Evolutionary conservation across 1,140 invertebrate species (phyloP).

Genomic region (Pseudomyrmex concolor): DNA sequence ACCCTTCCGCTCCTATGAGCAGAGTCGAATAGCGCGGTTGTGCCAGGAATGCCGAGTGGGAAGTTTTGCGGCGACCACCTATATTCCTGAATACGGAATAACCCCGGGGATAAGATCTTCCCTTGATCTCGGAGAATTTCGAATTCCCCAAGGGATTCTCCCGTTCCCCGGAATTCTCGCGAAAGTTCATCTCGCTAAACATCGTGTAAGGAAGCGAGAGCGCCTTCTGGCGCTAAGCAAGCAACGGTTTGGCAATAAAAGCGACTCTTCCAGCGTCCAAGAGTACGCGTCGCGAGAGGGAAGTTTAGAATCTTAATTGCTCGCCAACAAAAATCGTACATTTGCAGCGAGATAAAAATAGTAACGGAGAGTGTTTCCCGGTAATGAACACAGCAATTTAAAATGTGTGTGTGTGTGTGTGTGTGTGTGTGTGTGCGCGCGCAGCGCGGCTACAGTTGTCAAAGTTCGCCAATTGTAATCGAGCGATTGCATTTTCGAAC

Average conservation of each 20-base stretch:
- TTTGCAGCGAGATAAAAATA: not conserved
- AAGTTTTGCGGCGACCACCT: constrained; percentile 76
- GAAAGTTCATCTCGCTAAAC: constrained; percentile 71
- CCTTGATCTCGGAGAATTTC: constrained; percentile 77
- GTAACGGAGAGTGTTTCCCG: no score
- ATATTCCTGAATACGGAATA: constrained; percentile 81
- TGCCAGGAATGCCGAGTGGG: constrained; percentile 79
- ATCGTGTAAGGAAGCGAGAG: constrained; percentile 23
- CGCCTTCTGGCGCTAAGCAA: not conserved
- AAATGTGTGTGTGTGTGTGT: not conserved
- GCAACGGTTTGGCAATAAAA: not conserved
- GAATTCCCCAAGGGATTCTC: constrained; percentile 72
- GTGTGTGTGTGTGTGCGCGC: no score
- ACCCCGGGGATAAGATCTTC: constrained; percentile 75
- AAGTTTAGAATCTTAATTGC: constrained; percentile 9
- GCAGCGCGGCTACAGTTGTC: no score
- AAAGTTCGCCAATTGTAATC: no score
- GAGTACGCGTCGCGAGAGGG: not conserved
- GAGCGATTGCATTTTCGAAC: no score
- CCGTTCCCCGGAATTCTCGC: constrained; percentile 63
- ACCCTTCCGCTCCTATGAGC: constrained; percentile 71
- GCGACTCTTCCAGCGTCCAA: not conserved
- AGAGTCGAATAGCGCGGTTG: constrained; percentile 77
- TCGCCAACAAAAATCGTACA: not conserved
- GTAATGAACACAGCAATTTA: not conserved